A percentile compares a stretch with the other conserved stretches of the same genome.
phyloP scores from a whole-genome alignment of 2,888 invertebrate species.

The Drosophila setosimentum region DNA sequence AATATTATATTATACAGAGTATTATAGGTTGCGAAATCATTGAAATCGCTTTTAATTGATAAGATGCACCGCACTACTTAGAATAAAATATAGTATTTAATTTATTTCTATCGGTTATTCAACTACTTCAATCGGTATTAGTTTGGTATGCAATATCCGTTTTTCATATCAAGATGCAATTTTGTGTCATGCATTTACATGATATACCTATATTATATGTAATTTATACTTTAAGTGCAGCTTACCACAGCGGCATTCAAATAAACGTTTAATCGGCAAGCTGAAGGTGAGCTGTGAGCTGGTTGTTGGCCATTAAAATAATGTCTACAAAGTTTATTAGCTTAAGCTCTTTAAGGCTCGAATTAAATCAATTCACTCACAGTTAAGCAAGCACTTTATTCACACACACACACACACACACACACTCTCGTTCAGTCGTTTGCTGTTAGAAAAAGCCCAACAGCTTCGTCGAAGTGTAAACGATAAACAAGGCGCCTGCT shows the following conservation, averaged over 20 bases:
- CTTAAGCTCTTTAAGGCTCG: conserved; percentile 27
- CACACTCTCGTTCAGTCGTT: background rate
- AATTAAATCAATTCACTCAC: conserved; percentile 25
- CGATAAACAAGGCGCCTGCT: conserved; percentile 56
- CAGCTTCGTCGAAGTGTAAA: conserved; percentile 64
- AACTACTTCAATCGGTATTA: background rate
- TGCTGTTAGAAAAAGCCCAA: conserved; percentile 20
- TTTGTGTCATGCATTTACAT: background rate
- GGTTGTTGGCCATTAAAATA: background rate
- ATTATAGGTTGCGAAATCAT: background rate
- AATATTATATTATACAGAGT: no score
- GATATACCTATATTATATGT: background rate
- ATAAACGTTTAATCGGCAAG: background rate
- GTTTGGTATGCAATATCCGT: background rate
- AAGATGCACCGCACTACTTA: background rate
- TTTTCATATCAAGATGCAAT: background rate
- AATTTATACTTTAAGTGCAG: background rate
- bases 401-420: conserved; percentile 8
- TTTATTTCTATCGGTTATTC: background rate
- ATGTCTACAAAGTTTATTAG: background rate
- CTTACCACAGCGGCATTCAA: background rate
- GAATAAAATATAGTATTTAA: background rate
- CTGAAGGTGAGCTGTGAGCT: background rate
- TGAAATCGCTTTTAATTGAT: background rate
- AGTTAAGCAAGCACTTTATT: conserved; percentile 14